Evolutionary conservation across 2,888 invertebrate genomes (phyloP), one percentile per base, ranked within the genome.

Genomic region (Autographa gamma): DNA sequence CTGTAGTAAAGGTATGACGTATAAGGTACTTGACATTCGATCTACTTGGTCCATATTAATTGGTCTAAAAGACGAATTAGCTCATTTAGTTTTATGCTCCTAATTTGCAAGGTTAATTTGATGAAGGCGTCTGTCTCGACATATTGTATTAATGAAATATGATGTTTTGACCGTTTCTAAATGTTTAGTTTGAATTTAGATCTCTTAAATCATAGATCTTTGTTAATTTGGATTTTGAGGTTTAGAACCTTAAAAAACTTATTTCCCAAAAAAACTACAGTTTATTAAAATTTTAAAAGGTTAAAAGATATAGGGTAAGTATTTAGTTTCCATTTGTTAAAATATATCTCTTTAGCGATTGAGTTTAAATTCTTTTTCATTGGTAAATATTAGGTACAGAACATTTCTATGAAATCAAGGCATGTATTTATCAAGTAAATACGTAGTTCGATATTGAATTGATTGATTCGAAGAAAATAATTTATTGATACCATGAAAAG

Each of bases 101-200:
- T 64, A 71, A 75, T 75, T 72, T 67, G 16, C 32, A 69, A 79
- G 77, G 79, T 71, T 83, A 79, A 79, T 81, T 67, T 43, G 38
- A 71, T 79, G 63, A 64, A 0, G 14, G 16, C 54, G 31, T 43
- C 60, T 60, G 67, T 63, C 62, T 66, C 54, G 18, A 13, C 9
- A 60, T 52, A 58, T 7, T 48, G 48, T 48, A n/a, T 48, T 48
- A 16, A n/a, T 8, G 16, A 48, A 48, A 48, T 48, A n/a, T n/a
- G n/a, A n/a, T 48, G 48, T n/a, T n/a, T 16, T 48, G 16, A n/a
- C 16, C 6, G 48, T 48, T 48, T n/a, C n/a, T 16, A 0, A n/a
- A n/a, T 6, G 16, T 2, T 16, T n/a, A n/a, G 1, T 48, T 16
- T 5, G 48, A 16, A 16, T 16, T 43, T 14, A 43, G 34, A 38